Conservation (phyloP, 2,888 invertebrate genomes). For the Allolobophora icterica region DNA sequence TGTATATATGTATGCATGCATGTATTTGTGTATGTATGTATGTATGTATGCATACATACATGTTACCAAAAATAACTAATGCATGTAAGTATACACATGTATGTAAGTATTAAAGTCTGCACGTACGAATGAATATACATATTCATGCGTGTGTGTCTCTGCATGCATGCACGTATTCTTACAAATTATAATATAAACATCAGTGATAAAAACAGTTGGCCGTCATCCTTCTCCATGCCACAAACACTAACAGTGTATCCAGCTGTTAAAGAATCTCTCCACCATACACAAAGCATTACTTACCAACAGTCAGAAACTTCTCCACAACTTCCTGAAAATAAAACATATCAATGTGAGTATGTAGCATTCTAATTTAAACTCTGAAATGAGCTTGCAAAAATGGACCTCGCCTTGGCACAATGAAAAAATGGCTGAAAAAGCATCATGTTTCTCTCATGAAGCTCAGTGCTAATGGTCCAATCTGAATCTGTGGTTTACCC, state of each 20-base stretch:
- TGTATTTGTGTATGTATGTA: too few relatives aligned
- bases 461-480: too few relatives aligned
- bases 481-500: too few relatives aligned
- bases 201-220: neutral
- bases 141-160: too few relatives aligned
- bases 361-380: neutral
- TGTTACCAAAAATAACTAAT: too few relatives aligned
- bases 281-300: conserved; percentile 13
- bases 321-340: conserved; percentile 51
- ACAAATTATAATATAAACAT: too few relatives aligned
- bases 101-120: neutral
- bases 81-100: too few relatives aligned
- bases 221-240: neutral
- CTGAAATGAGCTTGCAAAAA: neutral
- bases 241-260: neutral
- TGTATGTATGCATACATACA: too few relatives aligned
- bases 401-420: neutral
- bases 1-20: too few relatives aligned
- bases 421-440: neutral
- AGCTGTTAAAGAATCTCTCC: neutral
- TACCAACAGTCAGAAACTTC: conserved; percentile 56
- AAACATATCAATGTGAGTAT: neutral
- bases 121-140: neutral
- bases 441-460: neutral
- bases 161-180: neutral